phyloP scores from a whole-genome alignment of 1,140 invertebrate species.

The Drosophila kurseongensis region DNA sequence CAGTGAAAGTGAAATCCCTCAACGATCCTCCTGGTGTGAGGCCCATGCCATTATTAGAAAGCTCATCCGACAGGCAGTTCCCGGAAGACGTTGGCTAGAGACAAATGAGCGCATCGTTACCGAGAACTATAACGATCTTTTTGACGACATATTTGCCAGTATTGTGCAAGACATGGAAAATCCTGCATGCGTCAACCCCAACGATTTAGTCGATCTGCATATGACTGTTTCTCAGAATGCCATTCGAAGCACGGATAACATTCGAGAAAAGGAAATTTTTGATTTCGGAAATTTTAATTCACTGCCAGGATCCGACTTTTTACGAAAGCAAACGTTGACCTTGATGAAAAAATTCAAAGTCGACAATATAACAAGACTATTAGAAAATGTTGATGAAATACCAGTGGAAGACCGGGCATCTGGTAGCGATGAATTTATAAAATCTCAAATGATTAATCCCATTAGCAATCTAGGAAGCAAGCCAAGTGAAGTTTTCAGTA shows the following conservation, averaged over 20 bases:
- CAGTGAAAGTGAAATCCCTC: conserved; percentile 46
- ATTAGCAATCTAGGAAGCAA: too few species aligned
- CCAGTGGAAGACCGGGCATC: not conserved
- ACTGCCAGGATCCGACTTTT: not conserved
- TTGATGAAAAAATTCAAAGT: conserved; percentile 32
- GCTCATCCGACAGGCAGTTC: conserved; percentile 62
- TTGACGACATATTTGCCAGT: conserved; percentile 46
- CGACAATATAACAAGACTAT: conserved; percentile 38
- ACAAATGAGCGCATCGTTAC: conserved; percentile 52
- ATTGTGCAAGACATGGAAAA: conserved; percentile 26
- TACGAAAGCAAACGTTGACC: conserved; percentile 20
- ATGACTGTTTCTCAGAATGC: not conserved
- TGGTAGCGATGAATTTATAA: not conserved
- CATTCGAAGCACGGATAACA: conserved; percentile 15
- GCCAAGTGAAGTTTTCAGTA: conserved; percentile 8
- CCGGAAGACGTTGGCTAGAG: conserved; percentile 68
- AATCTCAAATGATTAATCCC: not conserved
- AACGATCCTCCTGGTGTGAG: conserved; percentile 32
- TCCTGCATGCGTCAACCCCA: not conserved
- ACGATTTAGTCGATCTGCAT: conserved; percentile 13
- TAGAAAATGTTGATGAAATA: conserved; percentile 16
- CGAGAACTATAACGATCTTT: conserved; percentile 49
- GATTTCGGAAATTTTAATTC: not conserved
- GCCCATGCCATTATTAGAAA: conserved; percentile 63
- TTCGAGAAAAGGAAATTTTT: not conserved